Evolutionary conservation across 1,140 invertebrate species (phyloP), one percentile per base, ranked within the genome.

Genomic region (Drosophila bocqueti): DNA sequence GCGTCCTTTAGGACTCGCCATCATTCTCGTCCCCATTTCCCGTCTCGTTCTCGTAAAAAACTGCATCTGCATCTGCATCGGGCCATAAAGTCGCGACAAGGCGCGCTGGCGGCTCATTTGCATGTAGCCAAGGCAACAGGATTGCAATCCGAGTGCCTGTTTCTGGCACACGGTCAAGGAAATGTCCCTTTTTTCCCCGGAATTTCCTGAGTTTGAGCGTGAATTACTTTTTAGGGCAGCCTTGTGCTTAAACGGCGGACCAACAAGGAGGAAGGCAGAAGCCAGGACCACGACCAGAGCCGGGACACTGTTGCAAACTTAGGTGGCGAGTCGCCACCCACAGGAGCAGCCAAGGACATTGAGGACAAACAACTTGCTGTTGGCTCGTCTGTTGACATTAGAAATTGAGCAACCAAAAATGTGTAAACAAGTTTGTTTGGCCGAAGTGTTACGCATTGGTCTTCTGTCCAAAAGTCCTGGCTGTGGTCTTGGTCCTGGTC

Each of bases 351-450:
- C 84, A 81, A 74, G 84, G 84, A 83, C 84, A 81, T 74, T 57
- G 82, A 89, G 84, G 61, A 75, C 73, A 74, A 83, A 71, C 80
- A 65, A 60, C 54, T 57, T 63, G 80, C 52, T 43, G 42, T 43
- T 66, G 66, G 60, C 84, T 81, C 80, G 78, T 66, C 76, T 89
- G 85, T 90, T 89, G 84, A 90, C 84, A 90, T 75, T 90, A 79
- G 84, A 90, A 89, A 89, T 89, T 89, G 84, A 89, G 84, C 84
- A 89, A 89, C 84, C 84, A 84, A 78, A 89, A 89, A 89, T 90
- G 85, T 89, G 85, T 89, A 89, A 89, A 89, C 85, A 90, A 81
- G 77, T 83, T 89, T 87, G 83, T 87, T 87, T 78, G 82, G 82
- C 62, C 82, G 66, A 83, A 83, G 80, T 86, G 84, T 76, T 77